Evolutionary conservation across 2,797 vertebrate genomes (phyloP).

Genomic region (Cichlasoma orientale): DNA sequence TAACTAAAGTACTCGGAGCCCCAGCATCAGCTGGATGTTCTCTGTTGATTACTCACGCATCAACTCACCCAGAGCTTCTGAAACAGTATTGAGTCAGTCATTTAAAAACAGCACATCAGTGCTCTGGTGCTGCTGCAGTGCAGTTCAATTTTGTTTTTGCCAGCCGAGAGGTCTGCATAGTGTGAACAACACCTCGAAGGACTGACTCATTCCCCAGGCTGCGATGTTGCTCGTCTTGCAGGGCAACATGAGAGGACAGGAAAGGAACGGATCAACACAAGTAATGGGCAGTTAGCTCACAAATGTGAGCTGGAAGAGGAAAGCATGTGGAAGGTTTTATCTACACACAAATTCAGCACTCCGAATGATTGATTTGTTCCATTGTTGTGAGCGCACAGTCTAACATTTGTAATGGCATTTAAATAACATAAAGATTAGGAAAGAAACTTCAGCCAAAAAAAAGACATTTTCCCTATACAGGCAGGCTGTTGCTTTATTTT

Average conservation of each 20-base stretch:
- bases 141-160: slow-evolving; percentile 44
- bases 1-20: slow-evolving; percentile 1
- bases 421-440: background rate
- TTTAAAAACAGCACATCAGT: slow-evolving; percentile 42
- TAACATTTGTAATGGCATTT: background rate
- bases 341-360: background rate
- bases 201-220: slow-evolving; percentile 45
- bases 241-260: slow-evolving; percentile 1
- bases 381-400: background rate
- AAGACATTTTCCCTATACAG: slow-evolving; percentile 26
- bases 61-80: slow-evolving; percentile 28
- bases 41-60: slow-evolving; percentile 20
- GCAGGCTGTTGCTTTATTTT: slow-evolving; percentile 67
- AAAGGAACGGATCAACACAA: slow-evolving; percentile 8
- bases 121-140: slow-evolving; percentile 34
- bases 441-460: slow-evolving; percentile 8
- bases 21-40: slow-evolving; percentile 21
- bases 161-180: slow-evolving; percentile 30
- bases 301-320: background rate
- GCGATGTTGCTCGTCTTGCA: slow-evolving; percentile 23
- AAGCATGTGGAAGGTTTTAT: background rate
- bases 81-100: slow-evolving; percentile 14
- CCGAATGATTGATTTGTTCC: slow-evolving; percentile 2
- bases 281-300: slow-evolving; percentile 25
- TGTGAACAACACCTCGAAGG: slow-evolving; percentile 32